Evolutionary conservation across 1,140 invertebrate genomes (phyloP), one percentile per base, ranked within the genome.

Genomic region (Cyphomyrmex costatus): DNA sequence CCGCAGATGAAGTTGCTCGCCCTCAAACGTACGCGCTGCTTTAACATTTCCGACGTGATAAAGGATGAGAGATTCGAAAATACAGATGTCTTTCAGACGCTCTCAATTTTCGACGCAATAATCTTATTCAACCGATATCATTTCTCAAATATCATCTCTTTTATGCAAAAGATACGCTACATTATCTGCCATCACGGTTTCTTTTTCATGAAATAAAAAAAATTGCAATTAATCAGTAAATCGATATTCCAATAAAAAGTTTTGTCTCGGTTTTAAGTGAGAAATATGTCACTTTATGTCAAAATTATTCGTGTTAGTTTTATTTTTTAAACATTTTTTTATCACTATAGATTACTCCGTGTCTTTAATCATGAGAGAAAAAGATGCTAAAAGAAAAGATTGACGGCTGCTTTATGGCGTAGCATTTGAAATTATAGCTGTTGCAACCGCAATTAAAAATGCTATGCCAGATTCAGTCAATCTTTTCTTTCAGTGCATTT

Each of bases 1-100:
- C 42, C 94, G 96, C 74, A 99, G 94, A 71, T 96, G 96, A 78
- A 99, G 95, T 4, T 95, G 96, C 90, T 98, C 97, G 5, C 97
- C 97, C 91, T 97, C 97, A 93, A 96, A 95, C 36, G 93, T 95
- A 83, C 96, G 96, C 21, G 96, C 94, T 85, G 95, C 97, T 97
- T 93, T 24, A 95, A 95, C 21, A 63, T 80, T 68, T 56, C 33
- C 21, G n/a, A 36, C 33, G 33, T 83, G n/a, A 71, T 24, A 24
- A 73, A 73, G 56, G 30, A 68, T 53, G 30, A 80, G 19, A 66
- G 21, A 68, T 51, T 24, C 46, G 19, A 7, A 66, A 24, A 68
- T 49, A 21, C 21, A 16, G 30, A 70, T 53, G 21, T 66, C n/a
- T 51, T 66, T 49, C 42, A 65, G 42, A 19, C 14, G 14, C 16